Conservation (phyloP, 64 coral and sea anemone species). For the Montipora foliosa region DNA sequence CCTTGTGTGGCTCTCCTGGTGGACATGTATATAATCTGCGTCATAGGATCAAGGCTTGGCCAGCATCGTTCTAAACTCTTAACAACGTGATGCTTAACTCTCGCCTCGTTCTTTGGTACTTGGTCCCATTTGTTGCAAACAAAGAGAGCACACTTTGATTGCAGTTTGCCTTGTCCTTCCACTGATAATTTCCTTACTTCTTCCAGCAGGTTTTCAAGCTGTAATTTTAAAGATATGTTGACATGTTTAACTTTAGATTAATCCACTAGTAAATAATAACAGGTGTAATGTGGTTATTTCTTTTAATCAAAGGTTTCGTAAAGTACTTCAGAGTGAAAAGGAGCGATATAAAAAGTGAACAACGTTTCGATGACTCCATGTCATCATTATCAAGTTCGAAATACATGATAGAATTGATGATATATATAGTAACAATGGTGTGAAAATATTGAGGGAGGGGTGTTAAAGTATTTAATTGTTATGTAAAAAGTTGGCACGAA, state of each 20-base stretch:
- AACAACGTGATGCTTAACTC: not conserved
- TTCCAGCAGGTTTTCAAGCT: constrained; percentile 5
- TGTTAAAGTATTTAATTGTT: no score
- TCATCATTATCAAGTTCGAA: no score
- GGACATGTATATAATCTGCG: constrained; percentile 34
- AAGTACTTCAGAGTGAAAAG: no score
- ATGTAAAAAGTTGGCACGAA: no score
- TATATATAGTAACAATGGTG: no score
- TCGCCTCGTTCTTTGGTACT: constrained; percentile 6
- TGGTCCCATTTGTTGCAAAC: constrained; percentile 52
- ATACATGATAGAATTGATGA: no score
- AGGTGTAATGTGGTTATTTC: no score
- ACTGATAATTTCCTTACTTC: not conserved
- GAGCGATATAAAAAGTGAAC: no score
- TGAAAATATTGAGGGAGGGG: no score
- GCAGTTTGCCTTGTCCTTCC: not conserved
- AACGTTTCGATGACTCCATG: no score
- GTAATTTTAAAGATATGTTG: not conserved
- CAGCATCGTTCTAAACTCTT: not conserved
- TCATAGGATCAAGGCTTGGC: not conserved
- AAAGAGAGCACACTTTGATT: constrained; percentile 11
- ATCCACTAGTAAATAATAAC: no score
- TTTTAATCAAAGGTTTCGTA: no score
- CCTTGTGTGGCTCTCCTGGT: not conserved
- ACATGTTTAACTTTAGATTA: not conserved